Percentiles rank a stretch among this genome's conserved stretches.
phyloP scores from a whole-genome alignment of 2,888 invertebrate species.

The Laspeyria flexula region DNA sequence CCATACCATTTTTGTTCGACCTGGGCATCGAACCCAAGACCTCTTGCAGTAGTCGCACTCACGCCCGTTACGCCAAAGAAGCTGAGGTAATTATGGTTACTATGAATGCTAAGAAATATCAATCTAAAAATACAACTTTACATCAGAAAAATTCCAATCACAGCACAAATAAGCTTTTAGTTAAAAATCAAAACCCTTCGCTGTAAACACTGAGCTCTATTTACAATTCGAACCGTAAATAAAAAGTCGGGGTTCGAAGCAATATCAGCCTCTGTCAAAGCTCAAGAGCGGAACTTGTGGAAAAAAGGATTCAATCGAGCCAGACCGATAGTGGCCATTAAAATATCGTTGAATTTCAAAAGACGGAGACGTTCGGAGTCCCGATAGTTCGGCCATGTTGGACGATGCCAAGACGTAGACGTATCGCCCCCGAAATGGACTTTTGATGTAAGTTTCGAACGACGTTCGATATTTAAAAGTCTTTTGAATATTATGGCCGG shows the following conservation, averaged over 20 bases:
- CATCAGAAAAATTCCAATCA: conserved; percentile 30
- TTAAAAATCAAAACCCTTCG: conserved; percentile 41
- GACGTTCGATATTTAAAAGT: conserved; percentile 33
- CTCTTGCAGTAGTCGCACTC: too few relatives aligned
- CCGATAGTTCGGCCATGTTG: conserved; percentile 53
- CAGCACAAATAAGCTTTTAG: conserved; percentile 38
- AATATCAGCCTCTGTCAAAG: conserved; percentile 69
- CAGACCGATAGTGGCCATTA: conserved; percentile 81
- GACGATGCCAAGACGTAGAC: conserved; percentile 69
- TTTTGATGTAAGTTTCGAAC: conserved; percentile 76
- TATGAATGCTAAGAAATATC: too few relatives aligned
- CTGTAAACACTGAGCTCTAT: conserved; percentile 56
- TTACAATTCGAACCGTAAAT: conserved; percentile 67
- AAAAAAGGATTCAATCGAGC: conserved; percentile 68
- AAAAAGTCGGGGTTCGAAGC: conserved; percentile 60
- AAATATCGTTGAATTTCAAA: conserved; percentile 84
- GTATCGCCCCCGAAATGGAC: conserved; percentile 71
- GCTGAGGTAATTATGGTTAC: too few relatives aligned
- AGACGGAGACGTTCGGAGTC: conserved; percentile 66
- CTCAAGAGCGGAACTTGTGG: conserved; percentile 57
- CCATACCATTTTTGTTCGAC: too few relatives aligned
- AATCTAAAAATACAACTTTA: not conserved
- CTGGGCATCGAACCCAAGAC: too few relatives aligned
- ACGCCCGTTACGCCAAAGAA: too few relatives aligned
- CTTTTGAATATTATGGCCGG: conserved; percentile 3